Evolutionary conservation across 92 coral and sea anemone species (phyloP).

Genomic region (Diadumene lineata): DNA sequence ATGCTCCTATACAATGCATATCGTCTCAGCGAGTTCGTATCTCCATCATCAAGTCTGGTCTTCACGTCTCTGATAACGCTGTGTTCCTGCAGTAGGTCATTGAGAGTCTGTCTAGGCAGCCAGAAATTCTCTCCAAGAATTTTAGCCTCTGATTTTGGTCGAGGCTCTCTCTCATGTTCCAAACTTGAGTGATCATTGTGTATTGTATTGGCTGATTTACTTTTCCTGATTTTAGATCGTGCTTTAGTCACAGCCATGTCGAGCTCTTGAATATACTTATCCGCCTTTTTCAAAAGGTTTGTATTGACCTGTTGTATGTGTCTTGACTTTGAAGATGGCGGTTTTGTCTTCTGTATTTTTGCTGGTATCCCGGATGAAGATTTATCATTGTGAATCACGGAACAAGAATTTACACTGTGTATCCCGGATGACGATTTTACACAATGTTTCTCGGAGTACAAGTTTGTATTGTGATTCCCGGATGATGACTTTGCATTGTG

Average conservation of each 20-base stretch:
- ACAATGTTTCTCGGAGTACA: neutral
- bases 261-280: neutral
- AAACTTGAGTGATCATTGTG: neutral
- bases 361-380: neutral
- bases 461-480: neutral
- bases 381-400: neutral
- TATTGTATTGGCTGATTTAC: neutral
- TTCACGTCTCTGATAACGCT: neutral
- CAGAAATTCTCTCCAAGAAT: neutral
- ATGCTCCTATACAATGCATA: slow-evolving; percentile 39
- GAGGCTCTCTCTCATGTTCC: neutral
- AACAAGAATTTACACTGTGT: neutral
- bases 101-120: neutral
- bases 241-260: neutral
- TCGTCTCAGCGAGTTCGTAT: slow-evolving; percentile 5
- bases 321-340: too few relatives aligned
- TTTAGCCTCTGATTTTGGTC: neutral
- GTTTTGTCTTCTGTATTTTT: neutral
- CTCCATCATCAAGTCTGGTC: neutral
- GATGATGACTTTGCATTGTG: neutral
- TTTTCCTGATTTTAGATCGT: neutral
- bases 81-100: neutral
- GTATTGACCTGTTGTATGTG: neutral
- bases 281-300: neutral
- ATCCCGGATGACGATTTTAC: neutral